Evolutionary conservation across 2,113 vertebrate species (phyloP), one percentile per base, ranked within the genome.

Genomic region (Melanerpes aurifrons): DNA sequence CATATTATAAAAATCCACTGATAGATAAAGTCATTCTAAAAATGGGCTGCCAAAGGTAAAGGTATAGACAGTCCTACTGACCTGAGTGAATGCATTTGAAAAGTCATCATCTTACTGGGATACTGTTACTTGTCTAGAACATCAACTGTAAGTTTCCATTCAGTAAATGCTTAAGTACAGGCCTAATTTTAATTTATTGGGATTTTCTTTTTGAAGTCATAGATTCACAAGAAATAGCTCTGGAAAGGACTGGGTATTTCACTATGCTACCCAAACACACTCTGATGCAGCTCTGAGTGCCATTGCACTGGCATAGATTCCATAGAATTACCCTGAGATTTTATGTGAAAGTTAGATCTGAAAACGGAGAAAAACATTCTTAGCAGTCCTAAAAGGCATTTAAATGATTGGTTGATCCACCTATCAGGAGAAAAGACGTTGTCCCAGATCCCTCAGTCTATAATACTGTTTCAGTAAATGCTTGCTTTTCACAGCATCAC

Each of bases 1-100:
- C 31, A 71, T 12, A 70, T 67, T 77, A 87, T 35, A 10, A 89
- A 93, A 82, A 93, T 82, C 21, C 56, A 22, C 31, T 47, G n/a
- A 29, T 70, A 76, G 50, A 73, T 67, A 80, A 94, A 94, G 21
- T 67, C 1, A 76, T 76, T 94, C 79, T 92, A 80, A 89, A 95
- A 91, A 66, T 29, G 40, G 40, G 25, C 86, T 67, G 35, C 21
- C 40, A 25, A 70, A 75, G 70, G 87, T 53, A 89, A 84, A 90
- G 59, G 53, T 86, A 40, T 25, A 95, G 80, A 40, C 84, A 75
- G 7, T 84, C 80, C 47, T 79, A 66, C 35, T 37, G 92, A 88
- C 73, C 40, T 67, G 67, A 82, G 29, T 26, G 20, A 94, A 66
- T 62, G 40, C 10, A 56, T 79, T 74, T 70, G 56, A 86, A 80